Evolutionary conservation across 1,140 invertebrate species (phyloP).

Genomic region (Drosophila micromelanica): DNA sequence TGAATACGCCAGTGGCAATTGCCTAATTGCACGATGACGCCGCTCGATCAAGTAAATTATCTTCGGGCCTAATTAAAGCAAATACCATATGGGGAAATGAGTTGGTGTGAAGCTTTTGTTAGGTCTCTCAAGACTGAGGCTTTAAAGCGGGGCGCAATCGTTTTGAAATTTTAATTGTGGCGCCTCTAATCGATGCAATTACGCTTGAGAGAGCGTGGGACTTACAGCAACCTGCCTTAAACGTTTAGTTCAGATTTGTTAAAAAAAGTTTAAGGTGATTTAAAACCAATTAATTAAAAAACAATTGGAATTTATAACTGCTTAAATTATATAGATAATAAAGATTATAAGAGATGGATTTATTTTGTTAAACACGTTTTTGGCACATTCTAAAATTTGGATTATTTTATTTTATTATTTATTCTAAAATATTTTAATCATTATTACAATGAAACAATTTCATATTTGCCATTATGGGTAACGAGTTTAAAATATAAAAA

Average conservation of each 20-base stretch:
- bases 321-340: too few relatives aligned
- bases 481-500: too few relatives aligned
- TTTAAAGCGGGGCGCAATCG: neutral
- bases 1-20: constrained; percentile 20
- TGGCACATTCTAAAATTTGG: too few relatives aligned
- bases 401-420: too few relatives aligned
- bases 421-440: too few relatives aligned
- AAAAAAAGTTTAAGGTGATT: neutral
- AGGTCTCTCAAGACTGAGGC: constrained; percentile 6
- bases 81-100: constrained; percentile 34
- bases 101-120: constrained; percentile 17
- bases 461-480: too few relatives aligned
- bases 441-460: too few relatives aligned
- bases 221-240: constrained; percentile 16
- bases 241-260: constrained; percentile 19
- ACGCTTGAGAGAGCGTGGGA: constrained; percentile 34
- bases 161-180: constrained; percentile 35
- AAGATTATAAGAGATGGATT: too few relatives aligned
- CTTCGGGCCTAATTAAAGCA: constrained; percentile 37
- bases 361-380: too few relatives aligned
- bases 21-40: constrained; percentile 60
- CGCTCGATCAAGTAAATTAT: constrained; percentile 39
- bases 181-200: constrained; percentile 35
- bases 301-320: too few relatives aligned
- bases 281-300: too few relatives aligned